Evolutionary conservation across 1,140 invertebrate genomes (phyloP), one percentile per base, ranked within the genome.

Genomic region (Fopius arisanus): DNA sequence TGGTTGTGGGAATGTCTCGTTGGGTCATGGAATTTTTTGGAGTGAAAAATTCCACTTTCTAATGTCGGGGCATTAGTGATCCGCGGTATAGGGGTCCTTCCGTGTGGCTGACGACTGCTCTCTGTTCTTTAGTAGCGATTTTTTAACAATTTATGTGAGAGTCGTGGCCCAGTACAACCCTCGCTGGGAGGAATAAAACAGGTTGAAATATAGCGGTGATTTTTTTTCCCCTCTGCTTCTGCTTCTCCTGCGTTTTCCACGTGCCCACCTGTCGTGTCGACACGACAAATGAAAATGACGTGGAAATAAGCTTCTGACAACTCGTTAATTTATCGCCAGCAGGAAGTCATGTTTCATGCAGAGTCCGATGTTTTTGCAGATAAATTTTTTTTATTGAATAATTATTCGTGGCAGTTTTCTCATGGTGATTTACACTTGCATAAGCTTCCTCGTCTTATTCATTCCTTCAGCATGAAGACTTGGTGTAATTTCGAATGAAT

Each of bases 141-240:
- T 68, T 68, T 68, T 68, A 43, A 41, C 21, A 68, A 68, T 68
- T 68, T 68, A 68, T 68, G 19, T 40, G 21, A 33, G 29, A 67
- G 29, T 37, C 37, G 23, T 9, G 19, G 4, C 12, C 16, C 1
- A 21, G 29, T 41, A 37, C 54, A 59, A 7, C 23, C 54, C 23
- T 23, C 6, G 23, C 9, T n/a, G 43, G 19, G 19, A 26, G 26
- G 37, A 67, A 67, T 10, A 67, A 28, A 33, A 19, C 29, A 67
- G 63, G 3, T 3, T 37, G 37, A 67, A 28, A 67, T 33, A 37
- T 19, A 6, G 63, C 29, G 3, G 28, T 19, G 21, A 67, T 37
- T 37, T 59, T 59, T 59, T 59, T 59, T 59, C 14, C 19, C 23
- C 19, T 3, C 54, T 28, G 1, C 23, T 21, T 19, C 21, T 59